Evolutionary conservation across 2,888 invertebrate genomes (phyloP).

Genomic region (Chrysolina oricalcia): DNA sequence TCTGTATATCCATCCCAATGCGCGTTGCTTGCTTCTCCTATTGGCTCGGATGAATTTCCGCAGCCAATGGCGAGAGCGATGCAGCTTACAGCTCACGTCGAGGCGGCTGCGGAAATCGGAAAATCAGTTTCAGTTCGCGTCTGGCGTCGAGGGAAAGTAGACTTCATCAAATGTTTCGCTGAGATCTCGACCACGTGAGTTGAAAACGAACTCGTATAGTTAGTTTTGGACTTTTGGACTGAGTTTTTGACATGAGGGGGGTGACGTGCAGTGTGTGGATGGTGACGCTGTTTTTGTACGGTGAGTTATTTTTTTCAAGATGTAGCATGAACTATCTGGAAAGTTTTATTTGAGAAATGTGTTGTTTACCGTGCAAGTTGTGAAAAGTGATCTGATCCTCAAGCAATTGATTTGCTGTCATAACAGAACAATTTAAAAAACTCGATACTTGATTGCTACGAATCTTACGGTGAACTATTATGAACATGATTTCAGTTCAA

Average conservation of each 20-base stretch:
- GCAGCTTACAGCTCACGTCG: slow-evolving; percentile 51
- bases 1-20: slow-evolving; percentile 51
- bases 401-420: no score
- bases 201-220: not conserved
- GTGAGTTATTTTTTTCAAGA: slow-evolving; percentile 49
- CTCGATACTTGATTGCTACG: no score
- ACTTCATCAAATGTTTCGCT: slow-evolving; percentile 38
- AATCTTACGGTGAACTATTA: no score
- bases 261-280: slow-evolving; percentile 52
- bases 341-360: no score
- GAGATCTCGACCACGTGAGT: slow-evolving; percentile 51
- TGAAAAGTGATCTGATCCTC: no score
- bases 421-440: no score
- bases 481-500: no score
- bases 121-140: slow-evolving; percentile 59
- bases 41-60: slow-evolving; percentile 64
- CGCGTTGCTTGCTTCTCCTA: slow-evolving; percentile 62
- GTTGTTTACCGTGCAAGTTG: no score
- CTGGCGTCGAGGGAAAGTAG: slow-evolving; percentile 45
- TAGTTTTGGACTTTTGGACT: not conserved
- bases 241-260: slow-evolving; percentile 45
- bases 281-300: slow-evolving; percentile 54
- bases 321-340: no score
- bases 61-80: slow-evolving; percentile 63
- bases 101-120: slow-evolving; percentile 49